Conservation (phyloP, 2,888 invertebrate genomes). For the Rutpela maculata region DNA sequence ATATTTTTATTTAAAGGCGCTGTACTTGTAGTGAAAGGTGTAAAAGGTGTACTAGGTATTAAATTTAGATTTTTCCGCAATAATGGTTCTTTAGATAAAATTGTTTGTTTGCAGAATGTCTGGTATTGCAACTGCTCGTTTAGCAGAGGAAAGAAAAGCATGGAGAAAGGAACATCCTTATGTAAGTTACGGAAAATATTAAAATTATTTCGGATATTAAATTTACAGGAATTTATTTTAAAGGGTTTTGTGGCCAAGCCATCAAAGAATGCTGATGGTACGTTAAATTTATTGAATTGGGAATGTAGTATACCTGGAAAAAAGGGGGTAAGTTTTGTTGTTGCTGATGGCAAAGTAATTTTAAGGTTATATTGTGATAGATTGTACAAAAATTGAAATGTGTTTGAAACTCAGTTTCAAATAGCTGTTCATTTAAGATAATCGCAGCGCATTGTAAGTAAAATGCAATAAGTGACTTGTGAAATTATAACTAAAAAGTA, state of each 20-base stretch:
- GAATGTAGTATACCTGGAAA: constrained; percentile 99
- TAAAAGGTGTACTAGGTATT: neutral
- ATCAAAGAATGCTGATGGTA: constrained; percentile 96
- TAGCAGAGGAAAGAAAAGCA: constrained; percentile 97
- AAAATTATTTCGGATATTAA: neutral
- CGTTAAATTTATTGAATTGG: constrained; percentile 98
- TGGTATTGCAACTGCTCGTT: constrained; percentile 95
- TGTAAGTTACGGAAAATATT: constrained; percentile 53
- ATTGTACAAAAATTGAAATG: too few relatives aligned
- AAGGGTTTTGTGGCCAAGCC: constrained; percentile 94
- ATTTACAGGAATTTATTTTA: neutral
- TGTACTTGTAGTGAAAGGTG: neutral
- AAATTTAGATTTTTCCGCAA: neutral
- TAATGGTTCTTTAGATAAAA: neutral
- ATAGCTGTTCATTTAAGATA: too few relatives aligned
- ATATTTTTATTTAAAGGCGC: neutral
- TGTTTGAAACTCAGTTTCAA: too few relatives aligned
- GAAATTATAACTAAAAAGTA: too few relatives aligned
- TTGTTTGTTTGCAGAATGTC: constrained; percentile 82
- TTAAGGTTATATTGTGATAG: too few relatives aligned
- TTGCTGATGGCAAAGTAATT: neutral
- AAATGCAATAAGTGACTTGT: too few relatives aligned
- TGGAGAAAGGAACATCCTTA: constrained; percentile 99
- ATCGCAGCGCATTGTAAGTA: too few relatives aligned
- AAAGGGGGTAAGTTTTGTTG: constrained; percentile 81